These are phyloP conservation scores for Setophaga kirtlandii DNA, from an alignment of 2,113 vertebrate species.

Conservation along the genomic window DNA sequence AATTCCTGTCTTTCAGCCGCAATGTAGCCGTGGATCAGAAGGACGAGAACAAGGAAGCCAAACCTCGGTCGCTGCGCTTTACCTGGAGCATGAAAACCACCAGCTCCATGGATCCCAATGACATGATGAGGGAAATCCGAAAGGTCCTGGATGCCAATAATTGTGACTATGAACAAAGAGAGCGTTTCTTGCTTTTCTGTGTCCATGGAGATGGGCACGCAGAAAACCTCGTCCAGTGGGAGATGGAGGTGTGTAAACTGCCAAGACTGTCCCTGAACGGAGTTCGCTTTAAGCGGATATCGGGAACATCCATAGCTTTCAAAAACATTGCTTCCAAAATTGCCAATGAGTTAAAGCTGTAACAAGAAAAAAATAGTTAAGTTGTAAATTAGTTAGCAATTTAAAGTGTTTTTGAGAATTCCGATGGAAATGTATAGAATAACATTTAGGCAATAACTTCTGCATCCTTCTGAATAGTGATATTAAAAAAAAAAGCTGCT, in stretches of 20 bases:
- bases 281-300: constrained; percentile 97
- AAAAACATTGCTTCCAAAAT: constrained; percentile 99
- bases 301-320: constrained; percentile 98
- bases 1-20: constrained; percentile 83
- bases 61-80: constrained; percentile 95
- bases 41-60: constrained; percentile 93
- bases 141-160: constrained; percentile 97
- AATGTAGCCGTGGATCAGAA: constrained; percentile 96
- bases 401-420: constrained; percentile 84
- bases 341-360: constrained; percentile 99
- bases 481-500: constrained; percentile 80
- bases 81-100: constrained; percentile 99
- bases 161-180: constrained; percentile 96
- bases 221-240: constrained; percentile 96
- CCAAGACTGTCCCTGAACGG: constrained; percentile 98
- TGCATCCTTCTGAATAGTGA: constrained; percentile 88
- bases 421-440: constrained; percentile 90
- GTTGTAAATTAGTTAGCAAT: constrained; percentile 95
- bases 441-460: constrained; percentile 97
- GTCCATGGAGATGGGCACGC: constrained; percentile 92
- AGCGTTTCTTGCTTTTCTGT: constrained; percentile 96
- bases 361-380: constrained; percentile 84
- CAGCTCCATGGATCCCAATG: constrained; percentile 94
- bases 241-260: constrained; percentile 99
- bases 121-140: constrained; percentile 97